phyloP scores from a whole-genome alignment of 2,888 invertebrate genomes.

The Megastigmus dorsalis region DNA sequence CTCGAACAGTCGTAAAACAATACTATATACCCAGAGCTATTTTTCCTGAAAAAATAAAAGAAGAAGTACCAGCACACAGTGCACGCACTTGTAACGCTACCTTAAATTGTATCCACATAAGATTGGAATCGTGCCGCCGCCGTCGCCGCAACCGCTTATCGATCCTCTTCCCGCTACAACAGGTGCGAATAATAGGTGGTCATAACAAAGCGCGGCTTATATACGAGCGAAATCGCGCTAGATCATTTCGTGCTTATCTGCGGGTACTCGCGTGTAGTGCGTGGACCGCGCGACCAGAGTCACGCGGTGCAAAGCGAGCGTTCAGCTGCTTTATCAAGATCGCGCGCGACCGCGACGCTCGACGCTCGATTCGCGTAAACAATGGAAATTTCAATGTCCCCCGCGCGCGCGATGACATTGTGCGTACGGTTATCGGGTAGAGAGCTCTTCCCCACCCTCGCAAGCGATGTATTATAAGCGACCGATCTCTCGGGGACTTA shows the following conservation, averaged over 20 bases:
- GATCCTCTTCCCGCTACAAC: conserved; percentile 21
- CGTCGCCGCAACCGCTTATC: conserved; percentile 6
- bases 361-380: conserved; percentile 33
- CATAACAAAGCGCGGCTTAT: conserved; percentile 3
- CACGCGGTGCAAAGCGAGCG: too few species aligned
- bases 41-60: too few species aligned
- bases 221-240: background rate
- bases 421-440: background rate
- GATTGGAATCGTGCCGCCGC: conserved; percentile 4
- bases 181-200: conserved; percentile 31
- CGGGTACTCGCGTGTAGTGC: background rate
- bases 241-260: background rate
- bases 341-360: background rate
- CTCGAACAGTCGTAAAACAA: too few species aligned
- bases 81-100: background rate
- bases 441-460: too few species aligned
- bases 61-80: too few species aligned
- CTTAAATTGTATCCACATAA: conserved; percentile 23
- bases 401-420: conserved; percentile 22
- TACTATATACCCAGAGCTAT: too few species aligned
- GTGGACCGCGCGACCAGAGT: too few species aligned
- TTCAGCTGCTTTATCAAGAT: too few species aligned
- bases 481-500: too few species aligned
- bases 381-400: conserved; percentile 46
- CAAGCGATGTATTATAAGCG: too few species aligned